Conservation (phyloP, 1,140 invertebrate species). For the Cotesia typhae region DNA sequence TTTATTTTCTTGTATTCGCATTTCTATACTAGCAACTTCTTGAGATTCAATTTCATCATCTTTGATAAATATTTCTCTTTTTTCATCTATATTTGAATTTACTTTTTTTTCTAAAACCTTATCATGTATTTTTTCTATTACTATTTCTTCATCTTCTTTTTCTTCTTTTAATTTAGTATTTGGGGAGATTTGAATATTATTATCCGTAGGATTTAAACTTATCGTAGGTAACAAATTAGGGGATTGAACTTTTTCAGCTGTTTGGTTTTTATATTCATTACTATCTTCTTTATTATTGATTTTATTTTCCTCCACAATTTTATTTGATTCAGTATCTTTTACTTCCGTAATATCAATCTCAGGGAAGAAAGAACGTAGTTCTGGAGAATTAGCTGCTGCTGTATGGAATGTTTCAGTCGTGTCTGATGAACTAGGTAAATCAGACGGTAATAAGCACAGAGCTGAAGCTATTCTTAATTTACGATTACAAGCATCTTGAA, state of each 20-base stretch:
- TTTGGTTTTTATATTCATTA: constrained; percentile 7
- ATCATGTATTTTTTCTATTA: background rate
- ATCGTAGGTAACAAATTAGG: background rate
- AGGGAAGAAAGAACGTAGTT: constrained; percentile 46
- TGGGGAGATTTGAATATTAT: background rate
- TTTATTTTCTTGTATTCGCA: constrained; percentile 5
- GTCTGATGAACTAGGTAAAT: constrained; percentile 62
- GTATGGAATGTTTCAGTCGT: constrained; percentile 79
- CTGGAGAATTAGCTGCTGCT: constrained; percentile 65
- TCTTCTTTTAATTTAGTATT: background rate
- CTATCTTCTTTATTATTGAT: constrained; percentile 34
- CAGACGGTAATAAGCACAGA: constrained; percentile 52
- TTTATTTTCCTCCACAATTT: constrained; percentile 38
- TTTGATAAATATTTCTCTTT: background rate
- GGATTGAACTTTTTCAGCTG: constrained; percentile 8
- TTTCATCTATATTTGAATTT: constrained; percentile 7
- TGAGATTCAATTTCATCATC: constrained; percentile 5
- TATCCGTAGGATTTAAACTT: background rate
- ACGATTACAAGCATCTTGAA: constrained; percentile 52
- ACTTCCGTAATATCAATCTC: constrained; percentile 10
- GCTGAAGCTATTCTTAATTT: constrained; percentile 59
- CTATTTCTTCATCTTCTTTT: too few species aligned
- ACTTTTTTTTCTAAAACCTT: background rate
- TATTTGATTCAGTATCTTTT: background rate
- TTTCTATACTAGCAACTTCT: background rate